These are phyloP conservation scores for Callyntrura sp. DNA, from an alignment of 2,888 invertebrate genomes.

Conservation along the genomic window DNA sequence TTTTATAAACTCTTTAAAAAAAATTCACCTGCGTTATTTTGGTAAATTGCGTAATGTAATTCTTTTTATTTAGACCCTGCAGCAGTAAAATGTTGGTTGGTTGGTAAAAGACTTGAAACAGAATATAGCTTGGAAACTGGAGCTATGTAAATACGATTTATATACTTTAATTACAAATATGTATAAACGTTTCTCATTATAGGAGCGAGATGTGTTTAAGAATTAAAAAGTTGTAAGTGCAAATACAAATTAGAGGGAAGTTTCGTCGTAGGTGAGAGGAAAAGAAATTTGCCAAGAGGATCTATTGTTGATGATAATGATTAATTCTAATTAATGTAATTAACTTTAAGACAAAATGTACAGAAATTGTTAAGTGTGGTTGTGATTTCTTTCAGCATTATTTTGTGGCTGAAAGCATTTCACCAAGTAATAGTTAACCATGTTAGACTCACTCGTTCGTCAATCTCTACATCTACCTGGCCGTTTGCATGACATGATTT, in stretches of 20 bases:
- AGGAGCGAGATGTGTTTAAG: not conserved
- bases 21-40: no score
- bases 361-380: conserved; percentile 9
- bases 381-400: conserved; percentile 40
- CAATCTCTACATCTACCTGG: no score
- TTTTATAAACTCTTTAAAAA: no score
- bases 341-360: not conserved
- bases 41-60: no score
- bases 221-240: not conserved
- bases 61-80: no score
- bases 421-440: not conserved
- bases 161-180: not conserved
- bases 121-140: not conserved
- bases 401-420: not conserved
- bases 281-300: not conserved
- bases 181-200: no score
- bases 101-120: no score
- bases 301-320: not conserved
- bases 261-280: not conserved
- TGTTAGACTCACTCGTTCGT: no score
- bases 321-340: not conserved
- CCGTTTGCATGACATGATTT: no score
- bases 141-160: not conserved
- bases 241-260: not conserved
- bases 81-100: no score